Base-by-base conservation (phyloP, 92 coral and sea anemone genomes). In the Paragorgia papillata region DNA sequence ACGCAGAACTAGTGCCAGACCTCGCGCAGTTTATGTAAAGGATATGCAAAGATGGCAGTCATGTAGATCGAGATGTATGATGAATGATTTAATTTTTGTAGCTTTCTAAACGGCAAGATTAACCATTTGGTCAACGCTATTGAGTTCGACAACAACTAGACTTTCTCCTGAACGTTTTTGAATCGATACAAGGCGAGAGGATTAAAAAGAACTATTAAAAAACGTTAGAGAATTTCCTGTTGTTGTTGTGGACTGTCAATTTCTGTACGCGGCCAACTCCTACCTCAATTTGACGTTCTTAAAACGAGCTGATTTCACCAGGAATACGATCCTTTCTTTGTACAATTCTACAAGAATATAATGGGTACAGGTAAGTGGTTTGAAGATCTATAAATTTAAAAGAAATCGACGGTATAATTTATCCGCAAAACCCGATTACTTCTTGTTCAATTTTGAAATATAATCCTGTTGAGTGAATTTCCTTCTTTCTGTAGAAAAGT, bases 341-440 rank as follows among this genome's bases (percentile, higher is more conserved):
- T 7, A 44, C 24, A 27, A 31, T 19, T 22, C 57, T 9, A 67
- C 29, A 43, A 22, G 48, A 51, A 67, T 21, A 26, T 26, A 21
- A 67, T 67, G 74, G 74, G 74, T 8, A 67, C 74, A 22, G 74
- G 74, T 67, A 46, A 10, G 37, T 21, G 5, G 6, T 24, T 26
- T 19, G 41, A 28, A 22, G 30, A n/a, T n/a, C n/a, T n/a, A n/a
- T n/a, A n/a, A n/a, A n/a, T n/a, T n/a, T n/a, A n/a, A n/a, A n/a
- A n/a, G n/a, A n/a, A n/a, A n/a, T n/a, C n/a, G n/a, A n/a, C n/a
- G n/a, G n/a, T n/a, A n/a, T n/a, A n/a, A n/a, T n/a, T n/a, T n/a
- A n/a, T n/a, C n/a, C n/a, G n/a, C n/a, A n/a, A n/a, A n/a, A n/a
- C n/a, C n/a, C n/a, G n/a, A n/a, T n/a, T n/a, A n/a, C n/a, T n/a